Percentiles rank a stretch among this genome's conserved stretches.
Conservation (phyloP, 2,888 invertebrate genomes). For the Cordilura impudica region DNA sequence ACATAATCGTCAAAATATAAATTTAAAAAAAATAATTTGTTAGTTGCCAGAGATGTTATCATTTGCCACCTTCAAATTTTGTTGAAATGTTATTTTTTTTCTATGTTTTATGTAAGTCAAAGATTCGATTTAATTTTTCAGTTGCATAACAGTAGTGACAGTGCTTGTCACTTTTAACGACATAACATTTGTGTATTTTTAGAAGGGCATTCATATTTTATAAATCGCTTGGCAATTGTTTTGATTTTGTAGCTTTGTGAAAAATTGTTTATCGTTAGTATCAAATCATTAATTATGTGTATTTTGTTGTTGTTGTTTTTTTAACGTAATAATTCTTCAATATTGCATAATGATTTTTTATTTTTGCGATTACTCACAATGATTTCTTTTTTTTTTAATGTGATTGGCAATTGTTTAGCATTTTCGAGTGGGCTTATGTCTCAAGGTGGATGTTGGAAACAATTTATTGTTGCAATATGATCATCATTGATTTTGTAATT, state of each 20-base stretch:
- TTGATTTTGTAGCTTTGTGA: neutral
- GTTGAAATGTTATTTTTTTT: neutral
- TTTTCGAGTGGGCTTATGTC: neutral
- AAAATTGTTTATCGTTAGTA: neutral
- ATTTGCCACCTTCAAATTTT: neutral
- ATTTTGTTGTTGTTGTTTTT: neutral
- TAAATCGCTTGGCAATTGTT: neutral
- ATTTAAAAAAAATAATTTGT: neutral
- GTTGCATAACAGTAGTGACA: conserved; percentile 40
- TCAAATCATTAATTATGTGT: neutral
- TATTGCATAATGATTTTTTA: no score
- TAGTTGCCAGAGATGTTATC: neutral
- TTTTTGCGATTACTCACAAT: no score
- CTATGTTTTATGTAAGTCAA: neutral
- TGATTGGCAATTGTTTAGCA: neutral
- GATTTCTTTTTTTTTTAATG: neutral
- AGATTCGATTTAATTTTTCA: conserved; percentile 25
- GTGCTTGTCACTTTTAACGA: conserved; percentile 34
- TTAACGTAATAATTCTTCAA: no score
- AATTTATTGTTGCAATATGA: neutral
- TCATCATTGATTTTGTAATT: no score
- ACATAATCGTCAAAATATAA: neutral
- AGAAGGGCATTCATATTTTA: neutral
- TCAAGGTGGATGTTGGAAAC: neutral
- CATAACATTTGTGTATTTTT: conserved; percentile 17